phyloP scores from a whole-genome alignment of 1,140 invertebrate species.

The Aphaenogaster ashmeadi region DNA sequence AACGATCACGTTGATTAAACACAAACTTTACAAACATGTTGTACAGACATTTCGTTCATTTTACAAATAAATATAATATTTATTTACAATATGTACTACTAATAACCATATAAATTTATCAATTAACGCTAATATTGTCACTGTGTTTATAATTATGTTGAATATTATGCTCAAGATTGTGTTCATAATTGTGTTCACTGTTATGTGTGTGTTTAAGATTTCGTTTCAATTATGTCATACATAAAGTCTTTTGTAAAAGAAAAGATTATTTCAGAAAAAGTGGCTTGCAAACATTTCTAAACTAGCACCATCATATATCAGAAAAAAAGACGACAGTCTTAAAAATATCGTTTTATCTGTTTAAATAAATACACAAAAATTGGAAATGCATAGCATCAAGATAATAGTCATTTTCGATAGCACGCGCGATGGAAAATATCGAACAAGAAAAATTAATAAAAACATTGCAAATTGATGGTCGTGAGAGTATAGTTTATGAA shows the following conservation, averaged over 20 bases:
- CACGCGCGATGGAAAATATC: conserved; percentile 4
- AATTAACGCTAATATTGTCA: background rate
- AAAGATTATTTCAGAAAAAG: background rate
- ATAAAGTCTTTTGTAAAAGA: background rate
- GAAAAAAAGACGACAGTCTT: background rate
- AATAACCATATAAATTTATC: background rate
- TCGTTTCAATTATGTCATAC: background rate
- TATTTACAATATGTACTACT: conserved; percentile 33
- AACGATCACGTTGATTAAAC: conserved; percentile 44
- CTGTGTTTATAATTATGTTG: background rate
- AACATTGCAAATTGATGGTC: background rate
- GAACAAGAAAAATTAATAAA: background rate
- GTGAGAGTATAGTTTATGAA: background rate
- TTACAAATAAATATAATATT: conserved; percentile 21
- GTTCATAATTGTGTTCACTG: background rate
- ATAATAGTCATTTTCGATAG: conserved; percentile 11
- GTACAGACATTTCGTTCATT: conserved; percentile 36
- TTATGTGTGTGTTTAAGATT: background rate
- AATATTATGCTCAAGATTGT: background rate
- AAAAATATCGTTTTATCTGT: background rate
- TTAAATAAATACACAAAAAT: conserved; percentile 16
- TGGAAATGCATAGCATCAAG: conserved; percentile 5
- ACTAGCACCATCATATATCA: background rate
- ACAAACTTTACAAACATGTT: conserved; percentile 48
- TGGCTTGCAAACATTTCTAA: conserved; percentile 11